Evolutionary conservation across 92 coral and sea anemone genomes (phyloP), one percentile per base, ranked within the genome.

Genomic region (Pocillopora meandrina): DNA sequence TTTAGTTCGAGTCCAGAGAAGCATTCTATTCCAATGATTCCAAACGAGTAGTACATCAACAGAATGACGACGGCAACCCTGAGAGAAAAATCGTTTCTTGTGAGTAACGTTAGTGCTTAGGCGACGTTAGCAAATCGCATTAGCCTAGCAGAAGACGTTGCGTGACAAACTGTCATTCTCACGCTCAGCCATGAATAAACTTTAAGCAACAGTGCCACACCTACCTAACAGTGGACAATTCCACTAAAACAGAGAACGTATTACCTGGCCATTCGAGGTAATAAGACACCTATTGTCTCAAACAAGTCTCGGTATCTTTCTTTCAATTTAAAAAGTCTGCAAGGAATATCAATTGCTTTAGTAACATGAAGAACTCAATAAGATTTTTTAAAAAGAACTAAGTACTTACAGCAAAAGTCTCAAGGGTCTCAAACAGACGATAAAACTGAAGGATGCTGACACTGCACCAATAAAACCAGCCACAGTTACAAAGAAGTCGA

Each of bases 401-500:
- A 36, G 14, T 70, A 92, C 99, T 89, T 88, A 96, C 99, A 96
- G 86, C 67, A 96, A 56, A 31, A 96, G 92, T 79, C 99, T 89
- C 61, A 94, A 75, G 26, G 99, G 99, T 58, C 98, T 87, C 14
- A 96, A 85, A 81, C 98, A 96, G 26, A 94, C 88, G 71, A 93
- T 87, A 82, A 94, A 96, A 19, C 92, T 82, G 73, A 90, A 89
- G 36, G 95, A 87, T 65, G 92, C 82, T 65, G 94, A 76, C 21
- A 96, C 84, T 58, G 94, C 86, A n/a, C 98, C 99, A 68, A 93
- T 66, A 63, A 94, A 84, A 71, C 95, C 98, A 61, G 92, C 89
- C 63, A 96, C 82, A 31, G 98, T 94, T 75, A 96, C 98, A n/a
- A 89, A 75, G 63, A 96, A 96, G 74, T 96, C 98, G 89, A 96